Evolutionary conservation across 35 echinoderm and acorn worm genomes (phyloP), one percentile per base, ranked within the genome.

Genomic region (Anneissia japonica): DNA sequence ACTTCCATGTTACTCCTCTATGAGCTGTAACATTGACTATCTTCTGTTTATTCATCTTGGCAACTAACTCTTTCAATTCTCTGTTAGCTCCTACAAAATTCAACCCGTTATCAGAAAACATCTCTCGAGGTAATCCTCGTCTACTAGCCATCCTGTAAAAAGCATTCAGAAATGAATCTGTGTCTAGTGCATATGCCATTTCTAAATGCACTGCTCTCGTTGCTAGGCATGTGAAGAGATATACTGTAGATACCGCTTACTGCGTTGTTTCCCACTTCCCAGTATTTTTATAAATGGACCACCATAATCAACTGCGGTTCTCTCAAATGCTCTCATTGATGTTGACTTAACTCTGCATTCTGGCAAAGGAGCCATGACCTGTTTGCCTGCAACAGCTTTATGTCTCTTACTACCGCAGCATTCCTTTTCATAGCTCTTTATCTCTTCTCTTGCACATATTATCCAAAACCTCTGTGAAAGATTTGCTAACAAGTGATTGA

Each of bases 381-480:
- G 86, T 45, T 34, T 11, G 0, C 75, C 86, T n/a, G 86, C 0
- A 36, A 56, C 72, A 34, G 86, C 76, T 2, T 19, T 88, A 21
- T 35, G 4, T 39, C 77, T 33, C 73, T 73, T 79, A 56, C 86
- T 80, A 39, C 10, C 0, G 14, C 46, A 0, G 19, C 86, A 88
- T 4, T 75, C 72, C 86, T 38, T 88, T 30, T 88, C 86, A n/a
- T 30, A 88, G 12, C 80, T 77, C 4, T 77, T 3, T 9, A 88
- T 81, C 38, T 81, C 86, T 46, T 88, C 75, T 36, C 77, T 4
- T 31, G 76, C 33, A 79, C 73, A 46, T 0, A 80, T 56, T 36
- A 88, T 6, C 86, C 86, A 88, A 88, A 35, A 88, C 37, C 77
- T 79, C 32, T 79, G 13, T 28, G 86, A 88, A 72, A 88, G 30